Base-by-base conservation (phyloP, 2,797 vertebrate species). In the Sebastes kiyomatsui region DNA sequence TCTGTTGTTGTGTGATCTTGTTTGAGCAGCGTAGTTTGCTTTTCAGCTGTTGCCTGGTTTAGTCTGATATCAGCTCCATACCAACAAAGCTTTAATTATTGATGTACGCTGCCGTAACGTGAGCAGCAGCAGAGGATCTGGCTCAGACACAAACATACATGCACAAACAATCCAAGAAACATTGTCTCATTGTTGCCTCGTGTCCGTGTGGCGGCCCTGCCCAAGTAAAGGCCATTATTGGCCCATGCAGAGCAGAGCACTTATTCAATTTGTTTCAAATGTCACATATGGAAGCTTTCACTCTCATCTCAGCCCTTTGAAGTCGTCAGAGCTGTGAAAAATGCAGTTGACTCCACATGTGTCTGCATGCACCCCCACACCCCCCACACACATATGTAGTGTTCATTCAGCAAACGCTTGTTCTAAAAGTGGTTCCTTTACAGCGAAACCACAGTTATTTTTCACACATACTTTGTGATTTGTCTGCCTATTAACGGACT, bases 241-340 rank as follows among this genome's bases (percentile, higher is more conserved):
- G 91, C 88, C 87, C 88, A 89, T 76, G 94, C 89, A 81, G 91
- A 87, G 93, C 90, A 20, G 80, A 92, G 77, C 89, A 95, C 92
- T 95, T 94, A 93, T 94, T 96, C 95, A 94, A 93, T 95, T 96
- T 96, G 95, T 96, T 96, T 94, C 91, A 94, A 96, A 96, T 95
- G 94, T 95, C 93, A 94, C 96, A 96, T 95, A 95, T 95, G 95
- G 95, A 96, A 96, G 93, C 94, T 94, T 94, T 96, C 94, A 92
- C 93, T 95, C 91, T 93, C 90, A 87, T 91, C 86, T 91, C 81
- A 83, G 76, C 73, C 77, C 93, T 96, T 96, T 96, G 95, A 96
- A 95, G 94, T 95, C 14, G 38, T 79, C 78, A 64, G 82, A 92
- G 90, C 93, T 93, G 92, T 93, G 92, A 95, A 94, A 94, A 94